Evolutionary conservation across 2,113 vertebrate species (phyloP), one percentile per base, ranked within the genome.

Genomic region (Pionites leucogaster): DNA sequence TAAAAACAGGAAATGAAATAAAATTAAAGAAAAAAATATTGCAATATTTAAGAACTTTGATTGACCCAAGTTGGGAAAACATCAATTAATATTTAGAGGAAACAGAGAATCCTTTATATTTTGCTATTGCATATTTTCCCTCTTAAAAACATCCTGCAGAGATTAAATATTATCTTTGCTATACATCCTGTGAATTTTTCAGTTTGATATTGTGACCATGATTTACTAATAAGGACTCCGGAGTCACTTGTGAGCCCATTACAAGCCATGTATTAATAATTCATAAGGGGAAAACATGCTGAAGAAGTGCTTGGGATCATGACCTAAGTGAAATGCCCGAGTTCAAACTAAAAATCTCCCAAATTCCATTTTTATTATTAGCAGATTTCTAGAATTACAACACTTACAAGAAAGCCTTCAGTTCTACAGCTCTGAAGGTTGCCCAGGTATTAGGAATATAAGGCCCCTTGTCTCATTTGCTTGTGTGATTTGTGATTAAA

Each of bases 201-300:
- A 78, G 68, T 64, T 95, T 95, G 79, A 91, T 91, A 94, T 74
- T 86, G 89, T 96, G 78, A 89, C 65, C 80, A 67, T 83, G 86
- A 91, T 95, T 97, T 97, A 86, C 93, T 96, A 96, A 95, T 93
- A 93, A 80, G 86, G 74, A 97, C 93, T 96, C 95, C 31, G 62
- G 77, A 93, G 92, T 94, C 95, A 94, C 90, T 96, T 68, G 89
- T 70, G 83, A 96, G 93, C 68, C 79, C 63, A 75, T 92, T 90
- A 92, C 69, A 92, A 96, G 74, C 41, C 92, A 69, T 52, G 35
- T 87, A 94, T 98, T 97, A 98, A 98, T 98, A 97, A 98, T 98
- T 98, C 94, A 98, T 96, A 94, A 92, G 86, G 90, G 70, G 37
- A 79, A 92, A 96, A 91, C 86, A 95, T 67, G 47, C 91, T 91